A percentile compares a stretch with the other conserved stretches of the same genome.
phyloP scores from a whole-genome alignment of 1,140 invertebrate species.

The Drosophila arizonae region DNA sequence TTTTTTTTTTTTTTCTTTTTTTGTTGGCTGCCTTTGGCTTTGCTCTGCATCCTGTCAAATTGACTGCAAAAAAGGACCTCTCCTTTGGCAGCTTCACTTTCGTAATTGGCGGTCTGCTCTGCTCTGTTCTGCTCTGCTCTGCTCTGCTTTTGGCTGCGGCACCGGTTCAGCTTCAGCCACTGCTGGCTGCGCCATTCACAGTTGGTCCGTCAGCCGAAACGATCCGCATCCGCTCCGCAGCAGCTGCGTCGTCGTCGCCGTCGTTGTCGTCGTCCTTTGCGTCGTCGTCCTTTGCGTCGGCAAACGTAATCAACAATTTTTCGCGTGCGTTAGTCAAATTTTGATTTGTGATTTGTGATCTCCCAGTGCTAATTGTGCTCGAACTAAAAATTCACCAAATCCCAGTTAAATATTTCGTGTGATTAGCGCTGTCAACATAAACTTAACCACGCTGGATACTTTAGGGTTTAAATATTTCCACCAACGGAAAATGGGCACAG shows the following conservation, averaged over 20 bases:
- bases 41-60: conserved; percentile 76
- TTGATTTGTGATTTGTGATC: not conserved
- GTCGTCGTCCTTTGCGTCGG: conserved; percentile 60
- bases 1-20: too few species aligned
- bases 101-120: conserved; percentile 81
- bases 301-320: conserved; percentile 27
- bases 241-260: conserved; percentile 33
- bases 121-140: conserved; percentile 49
- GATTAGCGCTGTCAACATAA: conserved; percentile 21
- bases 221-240: conserved; percentile 61
- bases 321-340: conserved; percentile 16
- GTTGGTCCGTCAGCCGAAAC: conserved; percentile 76
- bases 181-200: conserved; percentile 68
- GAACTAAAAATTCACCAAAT: not conserved
- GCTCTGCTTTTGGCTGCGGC: conserved; percentile 1
- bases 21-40: conserved; percentile 68
- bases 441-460: conserved; percentile 78
- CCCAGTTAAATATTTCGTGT: conserved; percentile 7
- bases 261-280: conserved; percentile 21
- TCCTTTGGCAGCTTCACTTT: conserved; percentile 82
- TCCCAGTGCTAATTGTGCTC: conserved; percentile 5
- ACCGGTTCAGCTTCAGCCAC: conserved; percentile 44
- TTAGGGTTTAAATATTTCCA: conserved; percentile 82
- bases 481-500: conserved; percentile 83
- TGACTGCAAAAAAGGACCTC: conserved; percentile 82